A percentile compares a stretch with the other conserved stretches of the same genome.
Conservation (phyloP, 2,888 invertebrate species). For the Eucriotettix oculatus region DNA sequence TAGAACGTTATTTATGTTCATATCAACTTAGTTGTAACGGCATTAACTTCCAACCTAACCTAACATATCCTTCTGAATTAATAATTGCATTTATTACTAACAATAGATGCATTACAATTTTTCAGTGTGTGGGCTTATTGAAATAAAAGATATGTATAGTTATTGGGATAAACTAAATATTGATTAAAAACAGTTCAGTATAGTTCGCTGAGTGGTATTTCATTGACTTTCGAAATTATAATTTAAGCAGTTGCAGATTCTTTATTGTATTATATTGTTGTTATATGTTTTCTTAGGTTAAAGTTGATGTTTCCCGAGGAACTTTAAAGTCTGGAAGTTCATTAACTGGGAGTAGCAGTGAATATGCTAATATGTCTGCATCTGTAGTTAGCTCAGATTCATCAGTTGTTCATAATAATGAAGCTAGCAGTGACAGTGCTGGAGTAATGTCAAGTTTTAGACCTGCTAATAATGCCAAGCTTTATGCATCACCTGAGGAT, state of each 20-base stretch:
- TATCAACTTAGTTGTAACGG: no score
- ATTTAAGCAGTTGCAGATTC: neutral
- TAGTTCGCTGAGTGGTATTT: no score
- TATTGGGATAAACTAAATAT: no score
- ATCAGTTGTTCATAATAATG: neutral
- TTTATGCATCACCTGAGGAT: constrained; percentile 80
- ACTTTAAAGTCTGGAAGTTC: constrained; percentile 5
- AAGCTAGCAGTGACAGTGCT: constrained; percentile 22
- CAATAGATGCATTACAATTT: no score
- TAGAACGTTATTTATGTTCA: no score
- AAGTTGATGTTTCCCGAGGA: constrained; percentile 23
- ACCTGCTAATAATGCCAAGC: constrained; percentile 66
- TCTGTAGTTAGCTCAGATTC: neutral
- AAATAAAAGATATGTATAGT: no score
- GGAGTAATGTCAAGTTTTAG: constrained; percentile 74
- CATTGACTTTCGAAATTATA: no score
- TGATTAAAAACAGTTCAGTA: no score
- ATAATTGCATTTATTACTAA: no score
- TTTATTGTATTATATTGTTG: neutral
- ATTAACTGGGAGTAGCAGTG: constrained; percentile 11
- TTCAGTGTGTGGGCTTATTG: no score
- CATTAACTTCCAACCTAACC: no score
- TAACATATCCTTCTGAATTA: no score
- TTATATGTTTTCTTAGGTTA: constrained; percentile 22
- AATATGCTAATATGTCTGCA: constrained; percentile 22